Base-by-base conservation (phyloP, 1,140 invertebrate genomes). In the Colletes latitarsis region DNA sequence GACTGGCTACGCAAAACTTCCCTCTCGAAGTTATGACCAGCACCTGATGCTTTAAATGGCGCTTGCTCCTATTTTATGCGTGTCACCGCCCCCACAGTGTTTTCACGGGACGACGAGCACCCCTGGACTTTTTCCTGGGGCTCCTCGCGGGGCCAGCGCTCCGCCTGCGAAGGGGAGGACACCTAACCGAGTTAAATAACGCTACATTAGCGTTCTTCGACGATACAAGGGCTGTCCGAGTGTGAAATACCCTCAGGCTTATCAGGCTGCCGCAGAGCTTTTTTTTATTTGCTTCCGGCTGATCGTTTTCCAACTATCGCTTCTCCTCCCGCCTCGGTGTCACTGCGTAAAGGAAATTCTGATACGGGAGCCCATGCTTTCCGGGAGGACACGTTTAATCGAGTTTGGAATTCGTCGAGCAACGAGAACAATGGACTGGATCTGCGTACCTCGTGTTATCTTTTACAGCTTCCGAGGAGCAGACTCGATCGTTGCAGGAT, bases 181-280 rank as follows among this genome's bases (percentile, higher is more conserved):
- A 76, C 77, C 85, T 93, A 93, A 93, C 91, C 89, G 88, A 93
- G 92, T 93, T 93, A 93, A 93, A 93, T 93, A 93, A 93, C 91
- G 91, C 90, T 91, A 92, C 90, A 91, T 92, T 90, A 90, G 87
- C 92, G 90, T 90, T 89, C 89, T 90, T 75, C 55, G 63, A 6
- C 86, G 88, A 88, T 89, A 91, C 89, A 88, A 88, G 85, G 85
- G 66, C 81, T 92, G 92, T 89, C 92, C 92, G 89, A 93, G 92
- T 93, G 93, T 93, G 92, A 93, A 93, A 93, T 93, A 93, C 92
- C 89, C 89, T 90, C 72, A 52, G 89, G 92, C 92, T 93, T 93
- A 93, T 93, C 92, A 90, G 89, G 53, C 81, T 79, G 80, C 88
- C 85, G 90, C 89, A 91, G 87, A 87, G 77, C 81, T 91, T 90